Percentiles rank a stretch among this genome's conserved stretches.
Conservation (phyloP, 1,140 invertebrate genomes). For the Dufourea novaeangliae region DNA sequence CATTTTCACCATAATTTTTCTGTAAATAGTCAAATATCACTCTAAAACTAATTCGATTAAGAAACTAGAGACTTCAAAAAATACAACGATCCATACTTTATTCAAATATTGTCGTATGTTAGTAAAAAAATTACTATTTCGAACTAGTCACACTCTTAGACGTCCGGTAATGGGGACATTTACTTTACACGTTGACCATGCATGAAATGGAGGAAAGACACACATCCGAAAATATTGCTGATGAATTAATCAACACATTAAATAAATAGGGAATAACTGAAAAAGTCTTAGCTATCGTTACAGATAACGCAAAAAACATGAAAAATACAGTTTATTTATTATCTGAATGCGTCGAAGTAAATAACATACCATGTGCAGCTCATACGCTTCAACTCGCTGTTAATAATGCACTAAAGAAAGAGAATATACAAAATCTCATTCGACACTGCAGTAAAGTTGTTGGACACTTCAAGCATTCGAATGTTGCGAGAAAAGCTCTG, state of each 20-base stretch:
- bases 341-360: neutral
- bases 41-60: no score
- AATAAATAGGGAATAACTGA: neutral
- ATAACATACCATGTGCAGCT: neutral
- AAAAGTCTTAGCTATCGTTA: neutral
- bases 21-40: no score
- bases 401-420: slow-evolving; percentile 12
- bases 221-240: slow-evolving; percentile 1
- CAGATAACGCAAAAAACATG: neutral
- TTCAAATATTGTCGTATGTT: no score
- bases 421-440: slow-evolving; percentile 32
- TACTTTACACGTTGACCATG: no score
- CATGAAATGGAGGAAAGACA: no score
- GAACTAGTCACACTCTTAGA: no score
- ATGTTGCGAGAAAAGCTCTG: neutral
- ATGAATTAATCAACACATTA: neutral
- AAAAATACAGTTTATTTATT: neutral
- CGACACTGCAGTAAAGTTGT: neutral
- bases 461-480: neutral
- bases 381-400: neutral
- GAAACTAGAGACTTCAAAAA: no score
- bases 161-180: no score
- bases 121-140: no score
- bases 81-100: no score
- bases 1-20: no score